These are phyloP conservation scores for Ataeniobius toweri DNA, from an alignment of 2,797 vertebrate genomes.

Conservation along the genomic window DNA sequence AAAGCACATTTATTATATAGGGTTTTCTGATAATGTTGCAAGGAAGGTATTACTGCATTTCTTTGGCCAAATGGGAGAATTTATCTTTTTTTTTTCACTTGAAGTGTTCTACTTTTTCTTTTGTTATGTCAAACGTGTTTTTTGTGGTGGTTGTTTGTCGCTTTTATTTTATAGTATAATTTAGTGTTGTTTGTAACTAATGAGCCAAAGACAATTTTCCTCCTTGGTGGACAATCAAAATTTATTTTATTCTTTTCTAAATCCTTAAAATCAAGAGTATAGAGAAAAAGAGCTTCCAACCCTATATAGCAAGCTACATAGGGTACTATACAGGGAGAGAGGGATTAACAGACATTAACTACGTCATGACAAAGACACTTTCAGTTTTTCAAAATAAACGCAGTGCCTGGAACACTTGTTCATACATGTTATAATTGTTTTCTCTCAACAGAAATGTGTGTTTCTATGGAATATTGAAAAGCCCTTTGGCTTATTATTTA, in stretches of 20 bases:
- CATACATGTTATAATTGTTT: background rate
- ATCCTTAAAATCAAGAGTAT: background rate
- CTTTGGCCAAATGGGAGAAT: background rate
- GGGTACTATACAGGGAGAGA: background rate
- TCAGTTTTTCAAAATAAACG: no score
- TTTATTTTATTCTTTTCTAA: background rate
- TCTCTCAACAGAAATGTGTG: background rate
- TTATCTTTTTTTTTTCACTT: background rate
- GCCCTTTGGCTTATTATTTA: no score
- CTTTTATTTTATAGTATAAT: background rate
- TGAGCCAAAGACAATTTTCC: background rate
- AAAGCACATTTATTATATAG: background rate
- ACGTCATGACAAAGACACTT: no score
- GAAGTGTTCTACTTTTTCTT: background rate
- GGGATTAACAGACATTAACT: no score
- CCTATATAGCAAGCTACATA: no score
- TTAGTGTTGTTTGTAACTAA: background rate
- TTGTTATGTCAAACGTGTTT: no score
- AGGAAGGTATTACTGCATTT: background rate
- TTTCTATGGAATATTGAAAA: background rate
- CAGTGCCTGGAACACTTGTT: no score
- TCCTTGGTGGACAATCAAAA: background rate
- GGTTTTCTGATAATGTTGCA: background rate
- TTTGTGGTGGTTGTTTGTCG: background rate
- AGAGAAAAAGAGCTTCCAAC: background rate